Base-by-base conservation (phyloP, 2,888 invertebrate genomes). In the Hymenopus coronatus region DNA sequence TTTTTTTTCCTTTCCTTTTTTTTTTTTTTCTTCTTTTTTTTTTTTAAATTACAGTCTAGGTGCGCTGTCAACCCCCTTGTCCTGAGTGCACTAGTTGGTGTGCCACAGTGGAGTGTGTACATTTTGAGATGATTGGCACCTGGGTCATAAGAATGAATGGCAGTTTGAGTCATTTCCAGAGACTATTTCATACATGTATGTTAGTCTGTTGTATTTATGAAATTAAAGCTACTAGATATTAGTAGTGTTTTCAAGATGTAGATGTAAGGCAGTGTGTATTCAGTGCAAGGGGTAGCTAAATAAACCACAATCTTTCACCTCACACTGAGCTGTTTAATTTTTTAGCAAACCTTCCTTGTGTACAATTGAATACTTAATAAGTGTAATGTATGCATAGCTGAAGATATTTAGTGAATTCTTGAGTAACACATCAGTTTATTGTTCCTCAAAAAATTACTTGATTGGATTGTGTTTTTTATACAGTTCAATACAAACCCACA, bases 201-300 rank as follows among this genome's bases (percentile, higher is more conserved):
- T 90, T 89, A 89, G 90, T 70, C 90, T 89, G 89, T 89, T 90
- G 90, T 90, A 90, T 90, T 90, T 90, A 90, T 90, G 90, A 89
- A 85, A 85, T 89, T 84, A 81, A 89, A 90, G 83, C 87, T 88
- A 88, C 88, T 88, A 88, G 84, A 54, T 89, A 85, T 30, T 89
- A 88, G 84, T 85, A 82, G 81, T 84, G 83, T 84, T 88, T 89
- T 88, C 83, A 85, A 87, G 84, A 85, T 89, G 82, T 89, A 89
- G 88, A 87, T 90, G 90, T 90, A 90, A 89, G 89, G 89, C 54
- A 89, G 88, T 89, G 90, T 90, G 90, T 90, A 90, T 90, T 90
- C 90, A 90, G 90, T 89, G 89, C 90, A 90, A 90, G 90, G 90
- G 90, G 90, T 90, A 90, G 89, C 90, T 88, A 90, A 90, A 90